These are phyloP conservation scores for Heliocidaris tuberculata DNA, from an alignment of 35 echinoderm and acorn worm species.

Conservation along the genomic window DNA sequence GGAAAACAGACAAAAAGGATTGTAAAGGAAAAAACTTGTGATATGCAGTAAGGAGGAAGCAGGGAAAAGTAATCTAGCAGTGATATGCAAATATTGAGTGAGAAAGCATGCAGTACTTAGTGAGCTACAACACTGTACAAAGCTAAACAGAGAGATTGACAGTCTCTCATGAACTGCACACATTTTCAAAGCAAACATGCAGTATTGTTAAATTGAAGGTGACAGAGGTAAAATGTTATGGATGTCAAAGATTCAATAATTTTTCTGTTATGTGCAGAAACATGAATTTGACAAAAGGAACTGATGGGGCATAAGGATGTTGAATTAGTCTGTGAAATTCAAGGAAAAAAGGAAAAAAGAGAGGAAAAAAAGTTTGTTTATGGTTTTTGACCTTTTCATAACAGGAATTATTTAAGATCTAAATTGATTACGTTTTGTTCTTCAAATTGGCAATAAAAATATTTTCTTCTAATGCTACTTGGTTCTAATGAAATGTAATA, in stretches of 20 bases:
- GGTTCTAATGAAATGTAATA: too few species aligned
- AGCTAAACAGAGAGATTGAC: neutral
- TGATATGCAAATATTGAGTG: neutral
- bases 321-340: too few species aligned
- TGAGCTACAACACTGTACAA: neutral
- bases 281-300: neutral
- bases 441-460: too few species aligned
- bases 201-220: neutral
- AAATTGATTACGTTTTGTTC: too few species aligned
- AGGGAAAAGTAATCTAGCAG: neutral
- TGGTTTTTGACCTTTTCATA: too few species aligned
- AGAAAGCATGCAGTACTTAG: neutral
- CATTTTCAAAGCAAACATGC: neutral
- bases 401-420: too few species aligned
- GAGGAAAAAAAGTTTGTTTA: too few species aligned
- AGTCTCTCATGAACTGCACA: neutral
- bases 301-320: neutral
- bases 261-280: neutral
- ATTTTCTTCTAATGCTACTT: too few species aligned
- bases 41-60: neutral
- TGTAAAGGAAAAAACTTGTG: neutral
- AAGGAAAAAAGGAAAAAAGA: too few species aligned
- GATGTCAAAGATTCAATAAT: neutral
- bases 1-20: neutral
- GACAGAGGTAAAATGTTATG: neutral